A percentile compares a stretch with the other conserved stretches of the same genome.
Conservation (phyloP, 2,113 vertebrate species). For the Cynopterus brachyotis region DNA sequence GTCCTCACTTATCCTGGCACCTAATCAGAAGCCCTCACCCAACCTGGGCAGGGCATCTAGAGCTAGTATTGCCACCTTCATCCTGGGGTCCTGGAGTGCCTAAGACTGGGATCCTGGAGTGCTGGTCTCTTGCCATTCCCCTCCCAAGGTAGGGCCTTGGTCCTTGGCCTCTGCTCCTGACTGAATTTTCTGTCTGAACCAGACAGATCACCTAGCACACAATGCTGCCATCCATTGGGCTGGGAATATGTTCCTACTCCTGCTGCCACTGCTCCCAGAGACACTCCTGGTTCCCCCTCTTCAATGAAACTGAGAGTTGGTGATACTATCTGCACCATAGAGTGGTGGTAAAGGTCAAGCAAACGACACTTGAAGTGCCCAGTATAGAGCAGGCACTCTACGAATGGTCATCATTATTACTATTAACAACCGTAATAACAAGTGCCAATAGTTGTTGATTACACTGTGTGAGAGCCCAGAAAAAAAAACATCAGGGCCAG, state of each 20-base stretch:
- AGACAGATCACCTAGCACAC: background rate
- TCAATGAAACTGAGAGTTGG: background rate
- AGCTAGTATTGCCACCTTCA: background rate
- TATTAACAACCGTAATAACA: background rate
- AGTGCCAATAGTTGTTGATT: background rate
- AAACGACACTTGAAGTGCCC: fast-evolving
- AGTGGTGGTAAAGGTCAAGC: background rate
- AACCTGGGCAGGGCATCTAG: background rate
- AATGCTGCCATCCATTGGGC: too few species aligned
- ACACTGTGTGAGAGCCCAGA: background rate
- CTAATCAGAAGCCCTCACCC: background rate
- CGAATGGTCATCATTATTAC: background rate
- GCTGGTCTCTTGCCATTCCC: background rate
- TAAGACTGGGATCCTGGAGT: background rate
- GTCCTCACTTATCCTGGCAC: background rate
- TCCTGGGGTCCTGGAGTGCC: background rate
- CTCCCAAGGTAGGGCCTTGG: background rate
- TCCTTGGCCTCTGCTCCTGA: background rate
- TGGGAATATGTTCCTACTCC: too few species aligned
- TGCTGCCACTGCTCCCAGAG: background rate
- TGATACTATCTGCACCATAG: background rate
- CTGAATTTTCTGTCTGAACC: background rate
- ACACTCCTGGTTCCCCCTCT: background rate
- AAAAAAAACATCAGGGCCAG: background rate
- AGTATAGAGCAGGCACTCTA: background rate